These are phyloP conservation scores for Volucella bombylans DNA, from an alignment of 2,888 invertebrate genomes.

Conservation along the genomic window DNA sequence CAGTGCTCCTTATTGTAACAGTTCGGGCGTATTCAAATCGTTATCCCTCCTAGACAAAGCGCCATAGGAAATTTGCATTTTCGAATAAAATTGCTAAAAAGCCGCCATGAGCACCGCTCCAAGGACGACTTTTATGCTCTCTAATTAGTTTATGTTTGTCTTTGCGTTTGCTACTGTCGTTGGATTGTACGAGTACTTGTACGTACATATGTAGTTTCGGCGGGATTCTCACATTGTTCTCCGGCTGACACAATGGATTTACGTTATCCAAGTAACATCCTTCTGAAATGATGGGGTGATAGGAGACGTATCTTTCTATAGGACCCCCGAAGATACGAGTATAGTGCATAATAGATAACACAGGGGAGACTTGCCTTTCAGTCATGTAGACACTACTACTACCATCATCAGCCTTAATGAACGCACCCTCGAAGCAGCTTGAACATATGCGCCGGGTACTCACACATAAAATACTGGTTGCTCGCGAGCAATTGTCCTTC, in stretches of 20 bases:
- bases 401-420: background rate
- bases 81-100: conserved; percentile 55
- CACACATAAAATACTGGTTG: conserved; percentile 2
- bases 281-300: conserved; percentile 18
- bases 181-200: background rate
- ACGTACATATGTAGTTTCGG: background rate
- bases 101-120: conserved; percentile 36
- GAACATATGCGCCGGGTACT: background rate
- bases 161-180: conserved; percentile 29
- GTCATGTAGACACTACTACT: no score
- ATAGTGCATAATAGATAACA: no score
- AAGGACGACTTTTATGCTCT: conserved; percentile 43
- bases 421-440: background rate
- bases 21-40: background rate
- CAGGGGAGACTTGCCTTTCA: no score
- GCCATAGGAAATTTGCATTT: conserved; percentile 56
- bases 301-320: no score
- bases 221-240: conserved; percentile 42
- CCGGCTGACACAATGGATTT: conserved; percentile 29
- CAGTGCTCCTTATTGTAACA: background rate
- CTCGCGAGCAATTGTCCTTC: conserved; percentile 43
- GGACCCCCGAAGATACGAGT: no score
- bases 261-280: background rate
- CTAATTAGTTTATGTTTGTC: conserved; percentile 69
- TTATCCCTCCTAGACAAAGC: background rate